phyloP scores from a whole-genome alignment of 2,888 invertebrate genomes.

The Ormyrus labotus region DNA sequence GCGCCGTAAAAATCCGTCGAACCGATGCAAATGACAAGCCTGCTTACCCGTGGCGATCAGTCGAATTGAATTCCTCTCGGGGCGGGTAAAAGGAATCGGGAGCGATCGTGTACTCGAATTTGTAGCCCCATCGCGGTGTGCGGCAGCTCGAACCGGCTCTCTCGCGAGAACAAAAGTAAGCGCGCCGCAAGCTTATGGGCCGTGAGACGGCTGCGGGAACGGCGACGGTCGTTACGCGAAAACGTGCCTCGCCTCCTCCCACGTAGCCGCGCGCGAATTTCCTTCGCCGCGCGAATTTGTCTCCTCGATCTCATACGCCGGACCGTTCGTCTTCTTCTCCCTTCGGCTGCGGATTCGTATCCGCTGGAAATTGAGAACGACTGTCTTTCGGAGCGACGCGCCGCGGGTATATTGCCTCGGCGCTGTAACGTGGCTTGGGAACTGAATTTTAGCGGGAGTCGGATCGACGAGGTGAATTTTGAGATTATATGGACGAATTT shows the following conservation, averaged over 20 bases:
- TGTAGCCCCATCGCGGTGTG: slow-evolving; percentile 51
- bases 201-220: slow-evolving; percentile 60
- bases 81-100: neutral
- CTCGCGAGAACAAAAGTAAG: slow-evolving; percentile 57
- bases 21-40: neutral
- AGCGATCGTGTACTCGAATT: slow-evolving; percentile 11
- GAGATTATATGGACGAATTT: no score
- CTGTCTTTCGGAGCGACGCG: no score
- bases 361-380: no score
- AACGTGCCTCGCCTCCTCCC: slow-evolving; percentile 56
- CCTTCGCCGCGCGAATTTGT: slow-evolving; percentile 31
- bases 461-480: no score
- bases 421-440: no score
- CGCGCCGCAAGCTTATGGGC: slow-evolving; percentile 53
- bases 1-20: neutral
- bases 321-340: no score
- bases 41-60: slow-evolving; percentile 3
- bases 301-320: no score
- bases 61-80: slow-evolving; percentile 16
- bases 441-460: no score
- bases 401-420: no score
- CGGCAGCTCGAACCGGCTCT: neutral
- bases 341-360: no score
- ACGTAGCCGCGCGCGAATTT: slow-evolving; percentile 37
- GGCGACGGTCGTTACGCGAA: slow-evolving; percentile 56